Base-by-base conservation (phyloP, 2,888 invertebrate genomes). In the Dryadula phaetusa region DNA sequence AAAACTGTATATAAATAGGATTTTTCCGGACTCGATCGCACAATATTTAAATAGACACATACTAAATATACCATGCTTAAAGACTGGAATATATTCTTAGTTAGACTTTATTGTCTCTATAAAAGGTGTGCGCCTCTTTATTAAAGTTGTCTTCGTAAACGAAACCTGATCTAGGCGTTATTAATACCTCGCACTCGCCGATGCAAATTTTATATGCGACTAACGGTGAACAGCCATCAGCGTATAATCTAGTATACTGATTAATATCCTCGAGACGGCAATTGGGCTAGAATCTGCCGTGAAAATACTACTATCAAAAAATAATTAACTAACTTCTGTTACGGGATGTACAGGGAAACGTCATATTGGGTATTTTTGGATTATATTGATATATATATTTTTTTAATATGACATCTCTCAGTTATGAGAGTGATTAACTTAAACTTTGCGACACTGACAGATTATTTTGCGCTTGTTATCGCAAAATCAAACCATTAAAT, bases 151-250 rank as follows among this genome's bases (percentile, higher is more conserved):
- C 40, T 56, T 56, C 56, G 22, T 56, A 56, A 56, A 40, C 62
- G 47, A 70, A 74, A 72, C 72, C 71, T 67, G 74, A 70, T 72
- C 66, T 65, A 37, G 58, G 64, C 64, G 62, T 70, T 70, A 71
- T 69, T 72, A 72, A 69, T 67, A 69, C 66, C 70, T 68, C 64
- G 66, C 71, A 71, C 64, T 62, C 60, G 58, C 58, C 65, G 69
- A 72, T 72, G 69, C 70, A 63, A 71, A 71, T 69, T 71, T 72
- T 65, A 72, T 72, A 67, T 64, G 54, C 67, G 67, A 63, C 25
- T 69, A 71, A 71, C 67, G 70, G 70, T 58, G 40, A 34, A 61
- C 54, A 61, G 67, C 64, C 64, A 65, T 52, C 64, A 60, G 49
- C 64, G 28, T 65, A 20, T 58, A 65, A 58, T 63, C 67, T 37